Conservation (phyloP, 2,797 vertebrate species). For the Lophotriccus pileatus region DNA sequence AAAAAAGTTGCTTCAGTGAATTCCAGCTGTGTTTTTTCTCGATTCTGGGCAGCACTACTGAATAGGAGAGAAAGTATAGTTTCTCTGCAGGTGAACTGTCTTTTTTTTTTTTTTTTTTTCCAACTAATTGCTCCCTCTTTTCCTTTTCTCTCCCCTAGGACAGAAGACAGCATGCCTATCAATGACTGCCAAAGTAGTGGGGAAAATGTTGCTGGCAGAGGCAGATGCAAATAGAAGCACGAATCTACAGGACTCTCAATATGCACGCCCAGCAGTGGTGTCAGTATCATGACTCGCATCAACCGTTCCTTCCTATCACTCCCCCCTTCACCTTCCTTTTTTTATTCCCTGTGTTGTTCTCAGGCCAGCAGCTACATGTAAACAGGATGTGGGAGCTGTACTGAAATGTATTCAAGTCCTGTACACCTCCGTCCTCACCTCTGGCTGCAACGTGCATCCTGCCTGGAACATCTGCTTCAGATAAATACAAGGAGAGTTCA, state of each 20-base stretch:
- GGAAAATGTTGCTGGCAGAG: neutral
- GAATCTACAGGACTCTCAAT: conserved; percentile 13
- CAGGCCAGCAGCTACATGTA: neutral
- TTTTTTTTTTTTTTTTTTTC: neutral
- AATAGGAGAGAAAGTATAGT: neutral
- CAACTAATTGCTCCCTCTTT: neutral
- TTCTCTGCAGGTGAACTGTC: neutral
- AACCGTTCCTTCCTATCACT: neutral
- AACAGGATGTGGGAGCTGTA: conserved; percentile 61
- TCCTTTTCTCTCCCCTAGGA: neutral
- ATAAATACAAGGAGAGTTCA: conserved; percentile 40
- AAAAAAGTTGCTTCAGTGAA: conserved; percentile 8
- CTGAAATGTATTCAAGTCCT: conserved; percentile 14
- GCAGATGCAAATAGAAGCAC: conserved; percentile 24
- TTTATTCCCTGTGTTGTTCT: conserved; percentile 18
- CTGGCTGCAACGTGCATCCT: conserved; percentile 25
- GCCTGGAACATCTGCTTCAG: conserved; percentile 56
- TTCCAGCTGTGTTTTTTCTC: neutral
- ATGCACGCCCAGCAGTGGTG: neutral
- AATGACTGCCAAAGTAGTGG: neutral
- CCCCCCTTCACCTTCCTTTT: neutral
- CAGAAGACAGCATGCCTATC: neutral
- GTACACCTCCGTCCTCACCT: conserved; percentile 56
- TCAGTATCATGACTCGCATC: neutral
- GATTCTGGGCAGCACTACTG: neutral